Base-by-base conservation (phyloP, 2,113 vertebrate species). In the Meleagris gallopavo region DNA sequence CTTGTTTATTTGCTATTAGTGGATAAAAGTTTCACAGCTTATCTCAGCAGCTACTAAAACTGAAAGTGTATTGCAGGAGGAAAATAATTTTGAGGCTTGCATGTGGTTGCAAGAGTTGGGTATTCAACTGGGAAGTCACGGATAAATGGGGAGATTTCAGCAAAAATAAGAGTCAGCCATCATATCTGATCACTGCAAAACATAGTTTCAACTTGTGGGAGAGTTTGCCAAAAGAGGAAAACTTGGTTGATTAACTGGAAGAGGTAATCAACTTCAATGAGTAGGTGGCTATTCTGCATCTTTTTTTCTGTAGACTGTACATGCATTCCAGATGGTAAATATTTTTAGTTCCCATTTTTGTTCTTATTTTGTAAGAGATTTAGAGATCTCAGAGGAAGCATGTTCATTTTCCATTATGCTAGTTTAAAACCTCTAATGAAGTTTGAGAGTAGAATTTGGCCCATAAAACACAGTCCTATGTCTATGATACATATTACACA, bases 341-440 rank as follows among this genome's bases (percentile, higher is more conserved):
- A 94, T 91, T 95, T 96, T 91, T 80, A 67, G 71, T 85, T 95
- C 57, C 19, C 93, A 70, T 85, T 93, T 93, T 90, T 80, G 65
- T 78, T 83, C 65, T 93, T 88, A 46, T 93, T 96, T 90, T 77
- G 90, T 67, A 96, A 65, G 82, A 83, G 67, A 88, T 70, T 81
- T 75, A 67, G 52, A 89, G 64, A 90, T 84, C 75, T 90, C 74
- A 36, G 61, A 94, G 75, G 88, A 91, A 81, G 29, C 43, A 45
- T 43, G 65, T 74, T 96, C 71, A 55, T 90, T 96, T 93, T 96
- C 91, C 16, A 73, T 94, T 92, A 95, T 46, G 62, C 73, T 41
- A 62, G 6, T 62, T 90, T 91, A 91, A 90, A 90, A 40, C 34
- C 61, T 60, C 74, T 86, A 94, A 90, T 80, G 80, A 93, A 94